phyloP scores from a whole-genome alignment of 1,140 invertebrate species.

The Sarcophaga bullata region DNA sequence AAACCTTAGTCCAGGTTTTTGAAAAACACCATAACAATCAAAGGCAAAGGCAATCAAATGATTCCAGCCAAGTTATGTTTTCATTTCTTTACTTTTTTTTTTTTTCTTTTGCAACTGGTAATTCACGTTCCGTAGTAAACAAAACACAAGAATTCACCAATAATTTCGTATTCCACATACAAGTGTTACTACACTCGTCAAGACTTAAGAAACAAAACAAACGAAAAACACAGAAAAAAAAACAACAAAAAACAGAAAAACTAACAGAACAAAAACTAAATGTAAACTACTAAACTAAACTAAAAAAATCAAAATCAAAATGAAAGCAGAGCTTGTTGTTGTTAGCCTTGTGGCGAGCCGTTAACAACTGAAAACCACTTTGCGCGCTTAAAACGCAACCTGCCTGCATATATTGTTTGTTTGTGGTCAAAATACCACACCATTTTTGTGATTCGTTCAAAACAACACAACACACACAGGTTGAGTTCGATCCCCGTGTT shows the following conservation, averaged over 20 bases:
- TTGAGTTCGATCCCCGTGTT: not conserved
- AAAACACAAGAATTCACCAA: not conserved
- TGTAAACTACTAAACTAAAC: slow-evolving; percentile 17
- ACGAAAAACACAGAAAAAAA: not conserved
- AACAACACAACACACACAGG: no score
- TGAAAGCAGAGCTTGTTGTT: slow-evolving; percentile 40
- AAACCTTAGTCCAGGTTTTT: no score
- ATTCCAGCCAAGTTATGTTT: no score
- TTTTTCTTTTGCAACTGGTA: not conserved
- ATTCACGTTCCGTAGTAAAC: slow-evolving; percentile 23
- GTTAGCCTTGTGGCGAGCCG: slow-evolving; percentile 42
- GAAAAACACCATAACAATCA: not conserved
- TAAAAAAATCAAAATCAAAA: no score
- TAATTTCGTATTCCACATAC: not conserved
- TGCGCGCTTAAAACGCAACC: slow-evolving; percentile 41
- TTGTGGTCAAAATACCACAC: not conserved
- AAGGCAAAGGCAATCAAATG: no score
- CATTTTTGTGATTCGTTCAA: no score
- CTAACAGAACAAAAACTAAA: not conserved
- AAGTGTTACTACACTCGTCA: no score
- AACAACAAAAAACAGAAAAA: not conserved
- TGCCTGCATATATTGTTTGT: slow-evolving; percentile 32
- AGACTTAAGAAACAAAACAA: not conserved
- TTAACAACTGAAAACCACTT: slow-evolving; percentile 47
- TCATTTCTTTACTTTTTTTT: no score